A percentile compares a stretch with the other conserved stretches of the same genome.
Evolutionary conservation across 2,888 invertebrate genomes (phyloP).

Genomic region (Drosophila engyochracea): DNA sequence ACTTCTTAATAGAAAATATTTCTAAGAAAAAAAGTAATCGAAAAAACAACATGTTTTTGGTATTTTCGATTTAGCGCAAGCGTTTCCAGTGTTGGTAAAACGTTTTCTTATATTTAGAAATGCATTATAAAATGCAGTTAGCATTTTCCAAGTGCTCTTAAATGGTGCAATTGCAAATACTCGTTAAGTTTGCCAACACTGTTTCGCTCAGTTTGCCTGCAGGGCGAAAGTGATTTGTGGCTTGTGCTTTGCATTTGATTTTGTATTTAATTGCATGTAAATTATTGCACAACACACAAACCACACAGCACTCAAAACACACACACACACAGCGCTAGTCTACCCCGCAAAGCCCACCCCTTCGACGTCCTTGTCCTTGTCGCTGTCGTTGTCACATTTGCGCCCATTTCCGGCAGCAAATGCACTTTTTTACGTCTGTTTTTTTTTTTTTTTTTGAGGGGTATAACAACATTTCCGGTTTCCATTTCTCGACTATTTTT

Average conservation of each 20-base stretch:
- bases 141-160: neutral
- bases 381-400: slow-evolving; percentile 65
- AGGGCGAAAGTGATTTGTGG: slow-evolving; percentile 35
- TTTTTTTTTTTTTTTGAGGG: neutral
- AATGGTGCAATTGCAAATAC: neutral
- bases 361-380: slow-evolving; percentile 21
- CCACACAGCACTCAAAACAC: slow-evolving; percentile 31
- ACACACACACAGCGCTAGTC: neutral
- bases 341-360: neutral
- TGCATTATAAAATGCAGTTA: neutral
- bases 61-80: neutral
- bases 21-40: too few relatives aligned
- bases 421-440: slow-evolving; percentile 16
- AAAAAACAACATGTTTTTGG: neutral
- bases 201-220: neutral
- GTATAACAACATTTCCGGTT: slow-evolving; percentile 76
- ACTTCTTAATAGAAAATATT: neutral
- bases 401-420: slow-evolving; percentile 67
- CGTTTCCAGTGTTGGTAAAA: neutral
- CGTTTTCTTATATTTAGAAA: neutral
- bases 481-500: slow-evolving; percentile 71
- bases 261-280: slow-evolving; percentile 73
- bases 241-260: slow-evolving; percentile 43
- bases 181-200: neutral
- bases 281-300: slow-evolving; percentile 58